A percentile compares a stretch with the other conserved stretches of the same genome.
Conservation (phyloP, 2,113 vertebrate species). For the Stomatorhinus ivindoensis region DNA sequence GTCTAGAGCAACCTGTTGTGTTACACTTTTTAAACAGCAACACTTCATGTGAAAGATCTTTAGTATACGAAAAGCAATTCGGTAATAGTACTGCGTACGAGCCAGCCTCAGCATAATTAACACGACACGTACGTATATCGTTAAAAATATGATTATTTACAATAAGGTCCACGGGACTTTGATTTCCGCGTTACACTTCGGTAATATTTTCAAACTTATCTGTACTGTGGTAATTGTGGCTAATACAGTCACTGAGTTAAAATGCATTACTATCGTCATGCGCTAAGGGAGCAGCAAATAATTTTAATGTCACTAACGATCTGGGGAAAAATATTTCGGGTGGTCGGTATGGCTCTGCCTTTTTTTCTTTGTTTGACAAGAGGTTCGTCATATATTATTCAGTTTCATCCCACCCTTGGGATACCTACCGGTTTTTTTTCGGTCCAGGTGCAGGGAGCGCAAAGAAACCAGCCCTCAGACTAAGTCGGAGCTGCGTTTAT, state of each 20-base stretch:
- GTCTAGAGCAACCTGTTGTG: not conserved
- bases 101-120: not conserved
- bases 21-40: not conserved
- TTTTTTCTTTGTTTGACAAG: not conserved
- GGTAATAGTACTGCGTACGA: not conserved
- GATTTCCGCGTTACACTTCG: not conserved
- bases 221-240: not conserved
- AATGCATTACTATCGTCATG: not conserved
- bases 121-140: not conserved
- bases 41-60: not conserved
- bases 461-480: not conserved
- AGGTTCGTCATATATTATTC: not conserved
- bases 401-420: not conserved
- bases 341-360: not conserved
- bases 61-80: not conserved
- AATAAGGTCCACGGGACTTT: not conserved
- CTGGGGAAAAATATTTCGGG: not conserved
- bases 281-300: not conserved
- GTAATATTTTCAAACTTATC: not conserved
- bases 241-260: not conserved
- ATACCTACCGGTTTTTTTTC: not conserved
- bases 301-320: not conserved
- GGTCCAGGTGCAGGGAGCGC: not conserved
- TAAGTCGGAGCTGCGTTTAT: not conserved
- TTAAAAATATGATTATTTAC: not conserved